phyloP scores from a whole-genome alignment of 1,140 invertebrate genomes.

The Marisa cornuarietis region DNA sequence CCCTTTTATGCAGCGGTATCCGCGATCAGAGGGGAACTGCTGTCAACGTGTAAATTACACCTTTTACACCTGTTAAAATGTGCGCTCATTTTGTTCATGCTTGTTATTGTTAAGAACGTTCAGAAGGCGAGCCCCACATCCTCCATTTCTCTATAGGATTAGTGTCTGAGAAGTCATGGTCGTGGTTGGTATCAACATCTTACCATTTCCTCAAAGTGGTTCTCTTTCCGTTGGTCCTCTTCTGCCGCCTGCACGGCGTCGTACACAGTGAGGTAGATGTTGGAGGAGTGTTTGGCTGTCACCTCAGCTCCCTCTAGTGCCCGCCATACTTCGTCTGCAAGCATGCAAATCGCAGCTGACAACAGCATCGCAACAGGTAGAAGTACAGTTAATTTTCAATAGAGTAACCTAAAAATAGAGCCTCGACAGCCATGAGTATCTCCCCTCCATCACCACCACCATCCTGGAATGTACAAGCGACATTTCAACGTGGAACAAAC shows the following conservation, averaged over 20 bases:
- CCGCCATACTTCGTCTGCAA: slow-evolving; percentile 44
- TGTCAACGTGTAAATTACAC: neutral
- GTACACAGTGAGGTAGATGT: slow-evolving; percentile 48
- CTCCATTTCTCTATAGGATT: neutral
- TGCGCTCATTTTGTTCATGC: neutral
- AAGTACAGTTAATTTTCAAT: too few relatives aligned
- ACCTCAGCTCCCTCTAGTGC: slow-evolving; percentile 46
- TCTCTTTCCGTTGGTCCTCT: slow-evolving; percentile 1
- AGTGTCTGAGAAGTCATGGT: neutral
- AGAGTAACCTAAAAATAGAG: neutral
- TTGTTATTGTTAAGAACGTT: neutral
- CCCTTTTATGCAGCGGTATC: too few relatives aligned
- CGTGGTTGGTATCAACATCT: neutral
- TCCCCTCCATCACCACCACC: too few relatives aligned
- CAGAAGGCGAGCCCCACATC: neutral
- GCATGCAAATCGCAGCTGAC: neutral
- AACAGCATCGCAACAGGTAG: neutral
- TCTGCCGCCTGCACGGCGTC: slow-evolving; percentile 48
- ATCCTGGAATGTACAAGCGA: too few relatives aligned
- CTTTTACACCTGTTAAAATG: neutral
- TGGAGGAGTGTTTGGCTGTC: slow-evolving; percentile 37
- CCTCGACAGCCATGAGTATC: too few relatives aligned
- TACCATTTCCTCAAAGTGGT: slow-evolving; percentile 1
- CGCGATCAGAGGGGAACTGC: too few relatives aligned
- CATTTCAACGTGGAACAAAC: neutral